Percentiles rank a stretch among this genome's conserved stretches.
Conservation (phyloP, 2,888 invertebrate genomes). For the Nasonia oneida region DNA sequence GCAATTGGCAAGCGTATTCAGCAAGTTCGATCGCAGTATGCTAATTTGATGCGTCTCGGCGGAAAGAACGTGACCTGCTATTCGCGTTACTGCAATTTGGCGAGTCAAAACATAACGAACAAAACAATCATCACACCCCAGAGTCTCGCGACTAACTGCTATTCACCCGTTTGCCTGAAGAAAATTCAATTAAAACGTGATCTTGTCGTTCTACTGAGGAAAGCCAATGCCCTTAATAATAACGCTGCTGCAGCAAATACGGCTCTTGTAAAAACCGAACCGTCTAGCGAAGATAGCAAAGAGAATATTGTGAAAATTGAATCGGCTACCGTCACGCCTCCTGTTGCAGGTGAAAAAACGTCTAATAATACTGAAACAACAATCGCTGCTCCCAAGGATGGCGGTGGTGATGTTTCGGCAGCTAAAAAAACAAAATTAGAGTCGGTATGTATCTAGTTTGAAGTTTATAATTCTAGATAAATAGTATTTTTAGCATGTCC, state of each 20-base stretch:
- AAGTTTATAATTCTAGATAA: neutral
- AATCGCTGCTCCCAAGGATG: neutral
- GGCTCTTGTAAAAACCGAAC: conserved; percentile 65
- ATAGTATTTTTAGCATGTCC: conserved; percentile 67
- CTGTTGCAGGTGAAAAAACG: conserved; percentile 65
- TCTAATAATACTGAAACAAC: conserved; percentile 76
- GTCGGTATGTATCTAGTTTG: conserved; percentile 53
- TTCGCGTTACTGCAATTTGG: conserved; percentile 84
- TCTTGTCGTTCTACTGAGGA: conserved; percentile 83
- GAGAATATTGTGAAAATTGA: conserved; percentile 66
- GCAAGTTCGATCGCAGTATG: conserved; percentile 85
- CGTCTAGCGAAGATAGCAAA: conserved; percentile 37
- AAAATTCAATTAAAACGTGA: conserved; percentile 87
- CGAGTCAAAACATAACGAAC: conserved; percentile 72
- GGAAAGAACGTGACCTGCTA: conserved; percentile 89
- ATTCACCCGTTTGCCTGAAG: conserved; percentile 90
- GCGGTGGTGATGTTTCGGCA: conserved; percentile 61
- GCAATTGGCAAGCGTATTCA: conserved; percentile 86
- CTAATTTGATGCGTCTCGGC: conserved; percentile 83
- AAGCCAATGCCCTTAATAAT: conserved; percentile 81
- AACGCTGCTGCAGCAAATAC: conserved; percentile 59
- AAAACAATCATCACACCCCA: conserved; percentile 80
- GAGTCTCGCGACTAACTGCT: conserved; percentile 84
- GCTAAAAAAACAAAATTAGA: conserved; percentile 73
- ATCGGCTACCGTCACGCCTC: neutral